Base-by-base conservation (phyloP, 2,797 vertebrate genomes). In the Coilia nasus region DNA sequence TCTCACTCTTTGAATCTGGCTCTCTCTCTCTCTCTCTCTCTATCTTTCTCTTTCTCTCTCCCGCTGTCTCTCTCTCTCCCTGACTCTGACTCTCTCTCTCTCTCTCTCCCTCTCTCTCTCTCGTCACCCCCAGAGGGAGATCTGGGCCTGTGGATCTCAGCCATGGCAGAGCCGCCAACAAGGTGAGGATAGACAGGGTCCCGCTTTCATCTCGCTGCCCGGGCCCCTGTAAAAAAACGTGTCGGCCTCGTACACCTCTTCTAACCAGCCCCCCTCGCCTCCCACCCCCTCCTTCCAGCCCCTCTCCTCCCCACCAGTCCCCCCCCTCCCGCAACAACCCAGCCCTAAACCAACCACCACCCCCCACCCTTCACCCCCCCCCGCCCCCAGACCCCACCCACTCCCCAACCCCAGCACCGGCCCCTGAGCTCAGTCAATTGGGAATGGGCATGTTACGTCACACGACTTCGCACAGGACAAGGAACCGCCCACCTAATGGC, bases 11-110 rank as follows among this genome's bases (percentile, higher is more conserved):
- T n/a, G n/a, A n/a, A n/a, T n/a, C n/a, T n/a, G n/a, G n/a, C 28
- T 11, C 25, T 56, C 19, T 21, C 17, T 15, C 35, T 35, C 59
- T 75, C 59, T 50, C 44, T 46, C 12, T 31, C 11, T 60, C 15
- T 9, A 6, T 41, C 59, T 44, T 62, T 56, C 21, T 44, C n/a
- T 83, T 14, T 9, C 1, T 25, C 56, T 19, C 6, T 2, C 23
- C 17, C 82, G 47, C 57, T 59, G 80, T 85, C 85, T 62, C 50
- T 71, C 50, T 57, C 82, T 47, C 46, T 71, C 14, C 1, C 28
- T 75, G 3, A 19, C 67, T 41, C 50, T 54, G 50, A 5, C 7
- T 21, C 31, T 23, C 41, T 81, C 46, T 41, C 17, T 44, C 75
- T 81, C 25, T 67, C 41, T 41, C 35, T 44, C 41, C 56, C 31